phyloP scores from a whole-genome alignment of 2,113 vertebrate species.

The Sander vitreus region DNA sequence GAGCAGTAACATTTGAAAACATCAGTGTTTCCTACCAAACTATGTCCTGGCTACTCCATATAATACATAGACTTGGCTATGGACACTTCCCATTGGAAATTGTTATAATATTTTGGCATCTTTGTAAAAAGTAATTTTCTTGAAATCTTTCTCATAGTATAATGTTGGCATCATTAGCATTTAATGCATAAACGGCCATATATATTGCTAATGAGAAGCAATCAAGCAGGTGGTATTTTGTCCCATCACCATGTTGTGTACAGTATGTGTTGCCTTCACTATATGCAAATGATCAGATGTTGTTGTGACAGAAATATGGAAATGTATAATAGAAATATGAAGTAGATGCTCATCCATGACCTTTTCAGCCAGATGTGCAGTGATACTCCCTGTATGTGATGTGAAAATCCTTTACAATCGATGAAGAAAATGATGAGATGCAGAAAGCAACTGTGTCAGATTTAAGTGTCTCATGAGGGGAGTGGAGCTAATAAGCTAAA shows the following conservation, averaged over 20 bases:
- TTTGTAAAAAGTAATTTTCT: background rate
- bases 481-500: constrained; percentile 59
- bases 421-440: constrained; percentile 41
- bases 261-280: background rate
- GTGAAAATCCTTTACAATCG: constrained; percentile 7
- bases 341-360: background rate
- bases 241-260: background rate
- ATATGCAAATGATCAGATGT: background rate
- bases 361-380: constrained; percentile 9
- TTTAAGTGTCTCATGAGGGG: constrained; percentile 48
- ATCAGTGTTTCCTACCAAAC: too few relatives aligned
- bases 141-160: background rate
- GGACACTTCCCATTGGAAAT: background rate
- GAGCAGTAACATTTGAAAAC: background rate
- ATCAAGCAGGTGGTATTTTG: background rate
- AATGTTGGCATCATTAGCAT: background rate
- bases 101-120: background rate
- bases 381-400: constrained; percentile 1
- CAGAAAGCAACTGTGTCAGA: constrained; percentile 47
- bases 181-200: background rate
- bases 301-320: background rate
- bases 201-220: background rate
- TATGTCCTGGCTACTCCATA: too few relatives aligned
- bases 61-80: background rate
- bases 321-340: background rate